phyloP scores from a whole-genome alignment of 1,140 invertebrate species.

The Tetramorium parvispinum region DNA sequence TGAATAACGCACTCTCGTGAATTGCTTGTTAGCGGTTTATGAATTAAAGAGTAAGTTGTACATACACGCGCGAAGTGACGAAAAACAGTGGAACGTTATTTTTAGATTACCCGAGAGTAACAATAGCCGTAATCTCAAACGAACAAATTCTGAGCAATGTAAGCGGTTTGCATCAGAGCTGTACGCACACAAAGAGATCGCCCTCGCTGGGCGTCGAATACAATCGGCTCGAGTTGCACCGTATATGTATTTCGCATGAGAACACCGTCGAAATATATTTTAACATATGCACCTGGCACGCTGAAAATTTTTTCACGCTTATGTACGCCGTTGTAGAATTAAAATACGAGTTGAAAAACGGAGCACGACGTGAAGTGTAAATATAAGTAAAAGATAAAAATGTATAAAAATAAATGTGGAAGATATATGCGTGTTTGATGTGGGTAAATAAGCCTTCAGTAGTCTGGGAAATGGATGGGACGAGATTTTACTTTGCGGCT shows the following conservation, averaged over 20 bases:
- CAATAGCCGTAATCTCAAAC: neutral
- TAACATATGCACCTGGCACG: neutral
- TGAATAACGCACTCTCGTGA: neutral
- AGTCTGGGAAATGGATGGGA: neutral
- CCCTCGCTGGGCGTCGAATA: neutral
- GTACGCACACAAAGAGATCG: slow-evolving; percentile 9
- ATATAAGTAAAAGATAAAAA: neutral
- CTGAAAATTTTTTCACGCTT: neutral
- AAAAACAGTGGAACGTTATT: neutral
- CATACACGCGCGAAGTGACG: neutral
- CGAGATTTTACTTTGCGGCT: neutral
- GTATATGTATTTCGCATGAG: neutral
- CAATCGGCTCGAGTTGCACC: slow-evolving; percentile 20
- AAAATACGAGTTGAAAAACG: neutral
- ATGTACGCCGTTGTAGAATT: neutral
- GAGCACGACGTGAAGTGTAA: neutral
- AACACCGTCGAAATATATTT: neutral
- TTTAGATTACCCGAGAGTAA: neutral
- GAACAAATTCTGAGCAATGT: slow-evolving; percentile 7
- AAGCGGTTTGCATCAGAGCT: neutral
- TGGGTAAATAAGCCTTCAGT: neutral
- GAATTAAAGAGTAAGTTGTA: slow-evolving; percentile 3
- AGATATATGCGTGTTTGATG: neutral
- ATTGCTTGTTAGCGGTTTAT: neutral
- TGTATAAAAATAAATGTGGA: neutral